phyloP scores from a whole-genome alignment of 2,113 vertebrate genomes.

The Embiotoca jacksoni region DNA sequence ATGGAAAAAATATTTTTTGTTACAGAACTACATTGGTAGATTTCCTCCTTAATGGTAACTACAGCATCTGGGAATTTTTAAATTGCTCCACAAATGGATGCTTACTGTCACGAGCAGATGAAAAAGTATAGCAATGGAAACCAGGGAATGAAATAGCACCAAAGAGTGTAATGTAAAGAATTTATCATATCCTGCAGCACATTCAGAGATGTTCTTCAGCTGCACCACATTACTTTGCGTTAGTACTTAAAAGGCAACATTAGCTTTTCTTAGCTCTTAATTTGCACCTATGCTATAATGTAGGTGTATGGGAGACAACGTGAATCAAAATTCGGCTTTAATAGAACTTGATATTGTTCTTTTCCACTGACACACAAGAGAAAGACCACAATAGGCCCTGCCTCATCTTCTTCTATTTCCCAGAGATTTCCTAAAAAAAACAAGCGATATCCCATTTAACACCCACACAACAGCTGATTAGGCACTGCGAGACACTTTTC shows the following conservation, averaged over 20 bases:
- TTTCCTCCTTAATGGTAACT: constrained; percentile 46
- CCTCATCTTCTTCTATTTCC: background rate
- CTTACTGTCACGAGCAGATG: constrained; percentile 19
- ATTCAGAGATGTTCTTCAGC: constrained; percentile 14
- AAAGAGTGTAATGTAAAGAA: constrained; percentile 18
- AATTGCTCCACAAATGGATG: constrained; percentile 54
- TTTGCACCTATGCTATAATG: constrained; percentile 8
- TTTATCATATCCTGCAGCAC: constrained; percentile 32
- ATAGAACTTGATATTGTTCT: constrained; percentile 6
- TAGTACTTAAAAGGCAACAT: constrained; percentile 2
- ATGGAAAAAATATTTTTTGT: constrained; percentile 14
- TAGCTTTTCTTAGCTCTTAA: constrained; percentile 1
- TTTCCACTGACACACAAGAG: constrained; percentile 9
- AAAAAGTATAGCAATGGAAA: constrained; percentile 4
- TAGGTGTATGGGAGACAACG: constrained; percentile 4
- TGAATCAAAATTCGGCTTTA: constrained; percentile 1
- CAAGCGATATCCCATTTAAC: constrained; percentile 6
- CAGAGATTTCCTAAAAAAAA: background rate
- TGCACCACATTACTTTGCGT: background rate
- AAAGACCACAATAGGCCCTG: constrained; percentile 6
- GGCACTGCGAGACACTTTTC: background rate
- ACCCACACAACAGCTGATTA: constrained; percentile 9
- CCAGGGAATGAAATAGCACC: constrained; percentile 18
- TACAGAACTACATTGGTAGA: constrained; percentile 42
- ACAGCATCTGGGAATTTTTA: constrained; percentile 37